phyloP scores from a whole-genome alignment of 2,797 vertebrate genomes.

The Nasua narica region DNA sequence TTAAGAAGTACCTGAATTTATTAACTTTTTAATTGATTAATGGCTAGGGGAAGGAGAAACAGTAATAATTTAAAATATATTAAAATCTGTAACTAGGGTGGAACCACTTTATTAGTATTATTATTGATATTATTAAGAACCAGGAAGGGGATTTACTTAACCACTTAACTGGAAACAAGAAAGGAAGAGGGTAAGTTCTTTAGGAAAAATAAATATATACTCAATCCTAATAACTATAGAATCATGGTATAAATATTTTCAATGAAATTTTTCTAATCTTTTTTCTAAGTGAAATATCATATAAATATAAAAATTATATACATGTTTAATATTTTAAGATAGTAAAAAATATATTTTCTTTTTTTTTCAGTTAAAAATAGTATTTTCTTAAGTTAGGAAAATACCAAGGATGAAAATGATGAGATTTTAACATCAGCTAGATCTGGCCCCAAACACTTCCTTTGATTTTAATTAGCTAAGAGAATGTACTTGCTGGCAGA shows the following conservation, averaged over 20 bases:
- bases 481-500: neutral
- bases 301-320: neutral
- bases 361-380: conserved; percentile 8
- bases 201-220: neutral
- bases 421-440: neutral
- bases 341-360: neutral
- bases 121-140: neutral
- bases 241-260: neutral
- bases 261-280: neutral
- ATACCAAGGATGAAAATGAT: neutral
- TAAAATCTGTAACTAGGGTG: neutral
- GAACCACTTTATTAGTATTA: neutral
- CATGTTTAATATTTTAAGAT: neutral
- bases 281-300: neutral
- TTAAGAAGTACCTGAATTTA: neutral
- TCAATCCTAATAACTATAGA: neutral
- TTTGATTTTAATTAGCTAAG: neutral
- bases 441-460: neutral
- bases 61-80: neutral
- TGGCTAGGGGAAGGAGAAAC: neutral
- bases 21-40: neutral
- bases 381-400: neutral
- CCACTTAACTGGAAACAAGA: neutral
- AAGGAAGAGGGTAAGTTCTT: neutral
- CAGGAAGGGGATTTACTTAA: neutral